Conservation (phyloP, 2,113 vertebrate genomes). For the Xenotilapia longispinis region DNA sequence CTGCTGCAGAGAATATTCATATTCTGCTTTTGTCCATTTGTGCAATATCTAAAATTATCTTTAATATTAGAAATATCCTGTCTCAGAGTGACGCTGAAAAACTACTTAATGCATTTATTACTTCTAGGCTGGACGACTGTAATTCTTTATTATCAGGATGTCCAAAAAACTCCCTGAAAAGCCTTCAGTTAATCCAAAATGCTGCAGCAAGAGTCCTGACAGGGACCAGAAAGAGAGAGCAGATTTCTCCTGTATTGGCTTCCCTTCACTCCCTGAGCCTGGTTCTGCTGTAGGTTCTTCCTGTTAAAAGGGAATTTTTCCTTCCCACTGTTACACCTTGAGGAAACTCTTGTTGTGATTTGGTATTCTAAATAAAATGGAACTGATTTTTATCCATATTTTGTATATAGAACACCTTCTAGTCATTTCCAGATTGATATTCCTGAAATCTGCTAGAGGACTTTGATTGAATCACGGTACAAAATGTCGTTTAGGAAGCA, state of each 20-base stretch:
- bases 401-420: not conserved
- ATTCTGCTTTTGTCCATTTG: not conserved
- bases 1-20: not conserved
- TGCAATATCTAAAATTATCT: fast-evolving
- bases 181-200: fast-evolving
- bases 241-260: not conserved
- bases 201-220: not conserved
- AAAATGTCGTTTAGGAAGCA: not conserved
- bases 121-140: fast-evolving
- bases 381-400: not conserved
- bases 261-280: not conserved
- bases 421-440: not conserved
- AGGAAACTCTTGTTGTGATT: not conserved
- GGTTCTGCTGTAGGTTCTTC: not conserved
- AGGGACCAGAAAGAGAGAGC: not conserved
- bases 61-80: not conserved
- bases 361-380: not conserved
- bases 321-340: not conserved
- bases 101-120: not conserved
- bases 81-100: not conserved
- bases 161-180: not conserved
- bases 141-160: fast-evolving
- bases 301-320: not conserved
- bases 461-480: not conserved
- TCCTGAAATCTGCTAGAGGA: not conserved